These are phyloP conservation scores for Prionailurus bengalensis DNA, from an alignment of 2,113 vertebrate genomes.

Conservation along the genomic window DNA sequence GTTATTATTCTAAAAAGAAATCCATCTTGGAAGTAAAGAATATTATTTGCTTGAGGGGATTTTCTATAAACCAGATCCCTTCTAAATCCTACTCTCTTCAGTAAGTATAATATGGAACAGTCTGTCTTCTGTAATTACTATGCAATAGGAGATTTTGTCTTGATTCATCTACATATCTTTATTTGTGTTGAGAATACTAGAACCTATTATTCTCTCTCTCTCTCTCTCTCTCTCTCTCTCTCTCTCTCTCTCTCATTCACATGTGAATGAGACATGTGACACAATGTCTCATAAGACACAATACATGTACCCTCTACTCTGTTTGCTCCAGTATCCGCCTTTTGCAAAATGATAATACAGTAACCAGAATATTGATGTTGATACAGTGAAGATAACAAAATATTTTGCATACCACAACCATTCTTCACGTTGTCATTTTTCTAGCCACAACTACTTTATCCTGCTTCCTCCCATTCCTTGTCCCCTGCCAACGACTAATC, in stretches of 20 bases:
- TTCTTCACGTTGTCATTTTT: not conserved
- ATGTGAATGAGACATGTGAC: not conserved
- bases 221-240: not conserved
- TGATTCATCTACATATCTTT: not conserved
- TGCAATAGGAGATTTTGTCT: not conserved
- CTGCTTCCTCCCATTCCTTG: not conserved
- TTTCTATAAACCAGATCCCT: not conserved
- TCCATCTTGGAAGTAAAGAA: slow-evolving; percentile 38
- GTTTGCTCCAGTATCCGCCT: not conserved
- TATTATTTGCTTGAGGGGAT: not conserved
- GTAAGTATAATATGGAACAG: not conserved
- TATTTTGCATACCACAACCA: not conserved
- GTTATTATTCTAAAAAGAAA: slow-evolving; percentile 29
- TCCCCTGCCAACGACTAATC: not conserved
- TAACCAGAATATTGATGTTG: not conserved
- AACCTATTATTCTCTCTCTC: not conserved
- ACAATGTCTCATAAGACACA: not conserved
- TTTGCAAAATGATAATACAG: not conserved
- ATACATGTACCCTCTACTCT: not conserved
- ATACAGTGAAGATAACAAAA: not conserved
- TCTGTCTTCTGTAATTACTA: not conserved
- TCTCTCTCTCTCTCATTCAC: not conserved
- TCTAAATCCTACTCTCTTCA: not conserved
- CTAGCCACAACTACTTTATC: not conserved
- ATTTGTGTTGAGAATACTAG: not conserved